Conservation (phyloP, 2,113 vertebrate species). For the Pterocles burchelli region DNA sequence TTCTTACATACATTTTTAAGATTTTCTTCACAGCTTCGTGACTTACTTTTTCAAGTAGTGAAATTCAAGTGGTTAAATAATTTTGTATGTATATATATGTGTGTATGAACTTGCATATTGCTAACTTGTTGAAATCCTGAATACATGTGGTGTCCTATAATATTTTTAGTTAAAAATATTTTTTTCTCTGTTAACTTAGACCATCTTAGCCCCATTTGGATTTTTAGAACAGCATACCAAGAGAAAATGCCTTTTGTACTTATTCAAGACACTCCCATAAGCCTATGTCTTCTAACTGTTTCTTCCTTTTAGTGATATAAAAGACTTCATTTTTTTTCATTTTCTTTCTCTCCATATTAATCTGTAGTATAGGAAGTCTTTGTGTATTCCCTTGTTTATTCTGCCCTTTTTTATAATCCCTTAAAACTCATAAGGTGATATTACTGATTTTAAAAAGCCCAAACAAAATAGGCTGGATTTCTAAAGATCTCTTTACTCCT, state of each 20-base stretch:
- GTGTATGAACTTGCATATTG: background rate
- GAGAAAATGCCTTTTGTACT: background rate
- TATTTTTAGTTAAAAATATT: background rate
- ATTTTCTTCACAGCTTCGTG: background rate
- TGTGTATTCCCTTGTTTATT: background rate
- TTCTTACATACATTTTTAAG: background rate
- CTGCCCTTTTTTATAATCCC: background rate
- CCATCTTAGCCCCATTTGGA: background rate
- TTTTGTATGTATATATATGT: background rate
- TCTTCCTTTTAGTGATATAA: background rate
- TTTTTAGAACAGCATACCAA: background rate
- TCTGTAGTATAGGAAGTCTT: background rate
- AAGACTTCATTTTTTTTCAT: background rate
- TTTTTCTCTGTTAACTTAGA: background rate
- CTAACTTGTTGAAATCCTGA: background rate
- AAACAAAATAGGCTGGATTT: background rate
- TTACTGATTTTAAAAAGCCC: background rate
- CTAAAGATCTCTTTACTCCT: background rate
- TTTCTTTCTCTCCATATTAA: background rate
- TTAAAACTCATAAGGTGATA: background rate
- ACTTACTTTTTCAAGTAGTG: background rate
- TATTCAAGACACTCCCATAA: background rate
- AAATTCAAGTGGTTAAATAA: background rate
- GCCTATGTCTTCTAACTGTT: background rate
- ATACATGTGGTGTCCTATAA: rapidly evolving